Percentiles rank a stretch among this genome's conserved stretches.
Evolutionary conservation across 2,888 invertebrate genomes (phyloP).

Genomic region (Fragum sueziense): DNA sequence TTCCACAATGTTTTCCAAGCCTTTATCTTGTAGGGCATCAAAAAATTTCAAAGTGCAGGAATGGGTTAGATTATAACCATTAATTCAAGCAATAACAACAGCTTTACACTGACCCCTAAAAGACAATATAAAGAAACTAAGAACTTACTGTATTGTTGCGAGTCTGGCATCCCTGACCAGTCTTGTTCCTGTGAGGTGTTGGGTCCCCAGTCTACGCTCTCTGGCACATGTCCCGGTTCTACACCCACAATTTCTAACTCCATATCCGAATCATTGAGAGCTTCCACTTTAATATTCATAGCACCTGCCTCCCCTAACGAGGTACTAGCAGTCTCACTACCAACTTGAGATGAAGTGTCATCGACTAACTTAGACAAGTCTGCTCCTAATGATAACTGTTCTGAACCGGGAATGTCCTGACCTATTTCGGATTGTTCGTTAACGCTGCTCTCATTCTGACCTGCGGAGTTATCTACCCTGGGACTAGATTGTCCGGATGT

Average conservation of each 20-base stretch:
- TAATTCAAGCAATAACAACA: too few relatives aligned
- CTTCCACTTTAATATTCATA: background rate
- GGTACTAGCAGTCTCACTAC: background rate
- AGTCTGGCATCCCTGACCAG: background rate
- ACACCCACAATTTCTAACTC: background rate
- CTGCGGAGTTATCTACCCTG: background rate
- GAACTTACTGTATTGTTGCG: constrained; percentile 9
- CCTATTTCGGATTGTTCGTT: too few relatives aligned
- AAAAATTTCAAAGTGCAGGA: too few relatives aligned
- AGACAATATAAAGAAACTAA: too few relatives aligned
- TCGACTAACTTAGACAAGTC: background rate
- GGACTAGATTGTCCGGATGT: background rate
- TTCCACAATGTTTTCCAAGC: too few relatives aligned
- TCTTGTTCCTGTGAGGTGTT: background rate
- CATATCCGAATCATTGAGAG: background rate
- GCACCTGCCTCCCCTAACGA: background rate
- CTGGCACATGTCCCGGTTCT: background rate
- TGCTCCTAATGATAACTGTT: background rate
- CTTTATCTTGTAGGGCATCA: too few relatives aligned
- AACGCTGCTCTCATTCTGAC: background rate
- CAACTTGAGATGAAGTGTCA: background rate
- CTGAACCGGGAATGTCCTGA: background rate
- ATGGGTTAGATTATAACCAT: too few relatives aligned
- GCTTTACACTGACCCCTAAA: too few relatives aligned
- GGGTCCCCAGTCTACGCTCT: background rate